A percentile compares a stretch with the other conserved stretches of the same genome.
Conservation (phyloP, 2,797 vertebrate species). For the Stomatorhinus walkeri region DNA sequence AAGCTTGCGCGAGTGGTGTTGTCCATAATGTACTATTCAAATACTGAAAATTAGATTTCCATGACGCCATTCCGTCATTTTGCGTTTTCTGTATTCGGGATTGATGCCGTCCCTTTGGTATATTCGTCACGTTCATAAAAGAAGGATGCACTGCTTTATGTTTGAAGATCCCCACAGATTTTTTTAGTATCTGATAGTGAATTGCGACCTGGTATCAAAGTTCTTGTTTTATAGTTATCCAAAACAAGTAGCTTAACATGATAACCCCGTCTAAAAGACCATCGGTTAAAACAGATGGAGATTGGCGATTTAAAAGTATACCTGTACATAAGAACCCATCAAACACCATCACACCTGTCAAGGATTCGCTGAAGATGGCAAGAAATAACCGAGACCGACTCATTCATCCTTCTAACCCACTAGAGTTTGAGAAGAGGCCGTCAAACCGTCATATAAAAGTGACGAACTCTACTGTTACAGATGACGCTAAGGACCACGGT, state of each 20-base stretch:
- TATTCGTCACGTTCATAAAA: neutral
- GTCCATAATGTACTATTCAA: neutral
- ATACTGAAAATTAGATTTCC: neutral
- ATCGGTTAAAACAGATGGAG: neutral
- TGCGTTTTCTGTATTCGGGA: neutral
- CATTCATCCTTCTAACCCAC: neutral
- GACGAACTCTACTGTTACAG: constrained; percentile 36
- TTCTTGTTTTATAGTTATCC: neutral
- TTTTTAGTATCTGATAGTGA: neutral
- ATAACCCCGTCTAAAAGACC: constrained; percentile 17
- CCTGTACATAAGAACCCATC: constrained; percentile 8
- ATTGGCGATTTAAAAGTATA: neutral
- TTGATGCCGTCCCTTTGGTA: neutral
- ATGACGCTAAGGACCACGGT: neutral
- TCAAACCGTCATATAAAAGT: constrained; percentile 6
- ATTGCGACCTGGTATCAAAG: neutral
- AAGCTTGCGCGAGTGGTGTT: neutral
- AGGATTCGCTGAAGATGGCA: constrained; percentile 2
- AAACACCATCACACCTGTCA: neutral
- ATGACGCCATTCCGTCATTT: neutral
- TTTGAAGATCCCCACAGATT: neutral
- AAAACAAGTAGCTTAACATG: neutral
- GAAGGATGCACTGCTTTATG: neutral
- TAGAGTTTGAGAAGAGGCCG: neutral
- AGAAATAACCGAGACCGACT: neutral